Evolutionary conservation across 2,888 invertebrate species (phyloP).

Genomic region (Lepetodrilus schrolli): DNA sequence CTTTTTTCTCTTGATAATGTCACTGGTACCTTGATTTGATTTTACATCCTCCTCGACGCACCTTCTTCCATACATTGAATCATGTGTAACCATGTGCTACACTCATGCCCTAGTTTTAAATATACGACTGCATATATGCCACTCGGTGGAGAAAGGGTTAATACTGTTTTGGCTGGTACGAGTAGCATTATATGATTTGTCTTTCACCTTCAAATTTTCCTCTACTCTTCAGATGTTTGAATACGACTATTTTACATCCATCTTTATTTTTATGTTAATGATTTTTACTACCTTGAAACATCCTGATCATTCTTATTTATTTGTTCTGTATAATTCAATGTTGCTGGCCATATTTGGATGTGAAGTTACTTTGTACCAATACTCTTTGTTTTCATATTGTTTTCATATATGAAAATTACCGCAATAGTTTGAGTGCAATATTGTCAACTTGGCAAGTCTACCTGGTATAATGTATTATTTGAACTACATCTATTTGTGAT

Average conservation of each 20-base stretch:
- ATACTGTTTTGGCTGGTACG: no score
- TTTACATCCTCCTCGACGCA: no score
- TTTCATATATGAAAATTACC: not conserved
- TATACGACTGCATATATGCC: no score
- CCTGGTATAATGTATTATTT: no score
- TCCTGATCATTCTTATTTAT: slow-evolving; percentile 13
- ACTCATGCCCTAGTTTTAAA: no score
- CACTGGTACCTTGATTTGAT: no score
- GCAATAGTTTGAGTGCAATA: slow-evolving; percentile 17
- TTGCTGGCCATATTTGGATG: slow-evolving; percentile 1
- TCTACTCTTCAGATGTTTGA: not conserved
- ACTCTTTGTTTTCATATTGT: slow-evolving; percentile 2
- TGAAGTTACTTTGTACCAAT: slow-evolving; percentile 1
- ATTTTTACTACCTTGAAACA: slow-evolving; percentile 20
- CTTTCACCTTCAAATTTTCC: not conserved
- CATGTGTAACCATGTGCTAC: no score
- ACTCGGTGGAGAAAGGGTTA: no score
- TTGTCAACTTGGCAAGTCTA: not conserved
- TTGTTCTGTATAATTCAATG: slow-evolving; percentile 8
- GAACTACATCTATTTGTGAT: not conserved
- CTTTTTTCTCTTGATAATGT: no score
- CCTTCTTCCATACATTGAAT: no score
- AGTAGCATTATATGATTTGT: slow-evolving; percentile 1
- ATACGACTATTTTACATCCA: slow-evolving; percentile 7
- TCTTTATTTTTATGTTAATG: not conserved